Evolutionary conservation across 92 coral and sea anemone genomes (phyloP), one percentile per base, ranked within the genome.

Genomic region (Scolanthus callimorphus): DNA sequence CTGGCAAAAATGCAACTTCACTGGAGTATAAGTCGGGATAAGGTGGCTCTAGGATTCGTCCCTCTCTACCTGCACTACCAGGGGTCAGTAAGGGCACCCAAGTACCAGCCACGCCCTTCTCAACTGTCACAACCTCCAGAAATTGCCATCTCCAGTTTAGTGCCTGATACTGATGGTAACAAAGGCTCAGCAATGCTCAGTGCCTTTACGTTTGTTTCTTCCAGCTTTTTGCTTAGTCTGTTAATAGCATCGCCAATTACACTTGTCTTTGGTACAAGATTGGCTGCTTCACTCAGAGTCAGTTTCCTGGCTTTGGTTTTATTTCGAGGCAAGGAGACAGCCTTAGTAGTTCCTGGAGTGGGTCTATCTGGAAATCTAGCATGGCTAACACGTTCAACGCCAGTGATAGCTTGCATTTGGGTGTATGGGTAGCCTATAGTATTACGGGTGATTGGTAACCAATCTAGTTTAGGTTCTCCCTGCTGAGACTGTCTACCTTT

Each of bases 361-460:
- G 76, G 28, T 29, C 74, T 67, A 6, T 70, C 90, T 23, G 81
- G 86, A 50, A 83, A 69, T 11, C 48, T 67, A 8, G 44, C 57
- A 25, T 69, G 64, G 27, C 74, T 68, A 24, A 28, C 49, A 27
- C 65, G 28, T 17, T 65, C 61, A 25, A 2, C 37, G 25, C 56
- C 75, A 24, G 75, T 20, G 17, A 46, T 57, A 1, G 26, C 31
- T 20, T 84, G 61, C 8, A 71, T 71, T 38, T 63, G 69, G 41
- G 41, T 15, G n/a, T n/a, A n/a, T 8, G 89, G 86, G 55, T 88
- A 88, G 1, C 73, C 86, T 25, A 88, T 49, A 11, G 94, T 77
- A 46, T 81, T 88, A 20, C 82, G 80, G 1, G 98, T 92, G n/a
- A 94, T 94, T 0, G 99, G 99, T 11, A 89, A 76, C 99, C 99